Evolutionary conservation across 2,113 vertebrate species (phyloP).

Genomic region (Tragelaphus imberbis): DNA sequence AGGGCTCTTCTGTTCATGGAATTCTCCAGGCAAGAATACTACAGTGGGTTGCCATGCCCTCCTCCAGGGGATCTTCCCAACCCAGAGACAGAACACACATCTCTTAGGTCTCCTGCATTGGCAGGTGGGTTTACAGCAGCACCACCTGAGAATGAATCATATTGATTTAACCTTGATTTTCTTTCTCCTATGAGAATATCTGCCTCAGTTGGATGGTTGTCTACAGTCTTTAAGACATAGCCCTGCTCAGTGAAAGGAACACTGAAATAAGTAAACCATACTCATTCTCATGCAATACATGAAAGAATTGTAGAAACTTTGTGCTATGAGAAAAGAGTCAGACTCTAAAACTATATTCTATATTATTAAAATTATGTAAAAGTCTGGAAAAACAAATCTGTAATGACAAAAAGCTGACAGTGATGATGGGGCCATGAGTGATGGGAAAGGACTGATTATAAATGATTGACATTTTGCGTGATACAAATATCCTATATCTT

Average conservation of each 20-base stretch:
- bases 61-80: background rate
- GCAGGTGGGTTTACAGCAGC: background rate
- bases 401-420: background rate
- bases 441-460: background rate
- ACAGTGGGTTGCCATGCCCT: background rate
- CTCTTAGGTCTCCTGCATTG: background rate
- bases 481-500: background rate
- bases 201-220: background rate
- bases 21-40: background rate
- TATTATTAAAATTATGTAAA: background rate
- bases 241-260: background rate
- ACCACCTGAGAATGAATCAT: background rate
- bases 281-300: background rate
- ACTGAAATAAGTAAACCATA: background rate
- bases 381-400: background rate
- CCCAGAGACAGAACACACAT: background rate
- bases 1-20: background rate
- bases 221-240: background rate
- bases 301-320: background rate
- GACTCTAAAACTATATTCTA: background rate
- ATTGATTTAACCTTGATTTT: background rate
- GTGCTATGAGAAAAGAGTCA: background rate
- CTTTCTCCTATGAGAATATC: background rate
- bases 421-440: background rate
- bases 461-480: background rate